Evolutionary conservation across 2,888 invertebrate genomes (phyloP).

Genomic region (Agrilus biguttatus): DNA sequence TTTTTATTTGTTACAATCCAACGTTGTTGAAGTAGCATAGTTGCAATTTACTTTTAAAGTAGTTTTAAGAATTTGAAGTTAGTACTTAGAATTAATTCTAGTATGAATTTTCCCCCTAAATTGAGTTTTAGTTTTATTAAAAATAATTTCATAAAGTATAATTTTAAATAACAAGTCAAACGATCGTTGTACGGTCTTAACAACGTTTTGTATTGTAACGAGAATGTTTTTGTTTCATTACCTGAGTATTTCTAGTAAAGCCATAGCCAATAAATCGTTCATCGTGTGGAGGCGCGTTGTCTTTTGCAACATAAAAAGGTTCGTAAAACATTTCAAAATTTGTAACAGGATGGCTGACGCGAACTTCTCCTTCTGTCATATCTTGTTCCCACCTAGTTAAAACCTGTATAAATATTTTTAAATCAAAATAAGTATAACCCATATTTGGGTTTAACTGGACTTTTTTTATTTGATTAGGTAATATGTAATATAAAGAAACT

Average conservation of each 20-base stretch:
- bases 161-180: too few relatives aligned
- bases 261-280: constrained; percentile 85
- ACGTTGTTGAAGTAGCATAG: too few relatives aligned
- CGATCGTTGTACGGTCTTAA: too few relatives aligned
- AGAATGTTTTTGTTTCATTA: constrained; percentile 22
- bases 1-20: too few relatives aligned
- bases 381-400: constrained; percentile 41
- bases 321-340: constrained; percentile 78
- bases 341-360: constrained; percentile 74
- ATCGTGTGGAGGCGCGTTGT: constrained; percentile 71
- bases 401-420: not conserved
- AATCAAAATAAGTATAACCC: not conserved
- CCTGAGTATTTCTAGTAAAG: constrained; percentile 85
- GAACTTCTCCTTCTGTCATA: constrained; percentile 48
- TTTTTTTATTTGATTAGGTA: not conserved
- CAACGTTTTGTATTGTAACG: too few relatives aligned
- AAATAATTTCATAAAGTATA: too few relatives aligned
- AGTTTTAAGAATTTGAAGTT: too few relatives aligned
- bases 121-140: too few relatives aligned
- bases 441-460: not conserved
- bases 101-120: too few relatives aligned
- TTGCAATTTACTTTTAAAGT: too few relatives aligned
- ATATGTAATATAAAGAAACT: constrained; percentile 17
- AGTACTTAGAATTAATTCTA: too few relatives aligned
- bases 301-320: constrained; percentile 78